Evolutionary conservation across 2,797 vertebrate genomes (phyloP).

Genomic region (Scyliorhinus canicula): DNA sequence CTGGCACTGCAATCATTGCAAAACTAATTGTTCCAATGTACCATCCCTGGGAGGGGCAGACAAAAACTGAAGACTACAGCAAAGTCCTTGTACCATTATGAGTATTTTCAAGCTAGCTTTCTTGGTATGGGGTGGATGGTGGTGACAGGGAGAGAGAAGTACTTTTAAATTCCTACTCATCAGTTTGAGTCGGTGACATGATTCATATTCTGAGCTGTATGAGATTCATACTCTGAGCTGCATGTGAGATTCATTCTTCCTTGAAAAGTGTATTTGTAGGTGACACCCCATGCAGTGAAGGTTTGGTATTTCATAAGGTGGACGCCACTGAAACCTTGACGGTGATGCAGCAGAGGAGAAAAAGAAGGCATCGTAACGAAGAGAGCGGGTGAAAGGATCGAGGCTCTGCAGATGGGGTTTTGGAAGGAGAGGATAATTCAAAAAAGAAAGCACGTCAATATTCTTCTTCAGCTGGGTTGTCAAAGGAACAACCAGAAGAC

Average conservation of each 20-base stretch:
- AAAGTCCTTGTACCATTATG: neutral
- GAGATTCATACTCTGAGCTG: neutral
- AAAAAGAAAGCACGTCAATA: neutral
- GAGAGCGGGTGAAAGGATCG: neutral
- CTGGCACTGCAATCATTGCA: neutral
- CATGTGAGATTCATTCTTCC: neutral
- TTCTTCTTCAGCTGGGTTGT: neutral
- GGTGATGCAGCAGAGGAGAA: neutral
- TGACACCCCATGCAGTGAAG: constrained; percentile 18
- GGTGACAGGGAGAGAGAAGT: neutral
- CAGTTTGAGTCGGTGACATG: neutral
- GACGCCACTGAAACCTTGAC: neutral
- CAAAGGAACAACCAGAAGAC: neutral
- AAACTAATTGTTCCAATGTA: neutral
- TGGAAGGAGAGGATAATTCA: neutral
- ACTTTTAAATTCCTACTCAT: neutral
- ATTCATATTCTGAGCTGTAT: neutral
- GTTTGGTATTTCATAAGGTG: neutral
- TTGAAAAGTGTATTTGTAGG: neutral
- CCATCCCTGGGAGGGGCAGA: neutral
- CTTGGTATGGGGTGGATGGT: neutral
- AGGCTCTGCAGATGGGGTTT: neutral
- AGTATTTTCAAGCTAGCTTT: neutral
- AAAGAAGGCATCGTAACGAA: neutral
- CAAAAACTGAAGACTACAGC: neutral